phyloP scores from a whole-genome alignment of 2,113 vertebrate species.

The Upupa epops region DNA sequence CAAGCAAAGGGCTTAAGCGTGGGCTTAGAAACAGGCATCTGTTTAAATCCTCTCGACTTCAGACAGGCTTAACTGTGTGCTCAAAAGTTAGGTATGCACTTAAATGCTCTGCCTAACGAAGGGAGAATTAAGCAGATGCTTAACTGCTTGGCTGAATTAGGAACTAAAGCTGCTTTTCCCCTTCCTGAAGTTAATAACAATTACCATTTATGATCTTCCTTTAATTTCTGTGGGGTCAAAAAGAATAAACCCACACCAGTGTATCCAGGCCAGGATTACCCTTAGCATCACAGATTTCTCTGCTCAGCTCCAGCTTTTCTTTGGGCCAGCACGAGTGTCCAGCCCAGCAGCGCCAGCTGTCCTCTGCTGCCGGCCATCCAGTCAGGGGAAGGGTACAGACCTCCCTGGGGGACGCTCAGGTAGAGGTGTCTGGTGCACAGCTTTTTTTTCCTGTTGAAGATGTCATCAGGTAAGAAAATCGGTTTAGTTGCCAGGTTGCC shows the following conservation, averaged over 20 bases:
- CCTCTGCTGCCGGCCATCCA: not conserved
- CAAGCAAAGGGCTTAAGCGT: not conserved
- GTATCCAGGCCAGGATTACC: not conserved
- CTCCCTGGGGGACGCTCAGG: rapidly evolving
- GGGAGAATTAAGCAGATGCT: not conserved
- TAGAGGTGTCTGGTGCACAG: no score
- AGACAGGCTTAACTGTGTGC: not conserved
- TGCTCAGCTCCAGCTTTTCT: not conserved
- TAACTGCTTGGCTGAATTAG: not conserved
- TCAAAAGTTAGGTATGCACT: not conserved
- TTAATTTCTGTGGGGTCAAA: no score
- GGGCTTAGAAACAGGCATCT: not conserved
- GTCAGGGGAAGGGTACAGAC: not conserved
- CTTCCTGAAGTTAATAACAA: not conserved
- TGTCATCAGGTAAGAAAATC: not conserved
- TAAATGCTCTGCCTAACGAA: not conserved
- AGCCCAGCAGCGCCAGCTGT: rapidly evolving
- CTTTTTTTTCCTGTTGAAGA: not conserved
- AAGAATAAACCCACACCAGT: rapidly evolving
- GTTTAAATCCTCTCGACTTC: not conserved
- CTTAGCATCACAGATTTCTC: no score
- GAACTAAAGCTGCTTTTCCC: not conserved
- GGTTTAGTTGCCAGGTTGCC: not conserved
- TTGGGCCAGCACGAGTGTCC: rapidly evolving
- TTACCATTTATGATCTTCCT: not conserved